Percentiles rank a stretch among this genome's conserved stretches.
Conservation (phyloP, 2,888 invertebrate species). For the Hydrotaea diabolus region DNA sequence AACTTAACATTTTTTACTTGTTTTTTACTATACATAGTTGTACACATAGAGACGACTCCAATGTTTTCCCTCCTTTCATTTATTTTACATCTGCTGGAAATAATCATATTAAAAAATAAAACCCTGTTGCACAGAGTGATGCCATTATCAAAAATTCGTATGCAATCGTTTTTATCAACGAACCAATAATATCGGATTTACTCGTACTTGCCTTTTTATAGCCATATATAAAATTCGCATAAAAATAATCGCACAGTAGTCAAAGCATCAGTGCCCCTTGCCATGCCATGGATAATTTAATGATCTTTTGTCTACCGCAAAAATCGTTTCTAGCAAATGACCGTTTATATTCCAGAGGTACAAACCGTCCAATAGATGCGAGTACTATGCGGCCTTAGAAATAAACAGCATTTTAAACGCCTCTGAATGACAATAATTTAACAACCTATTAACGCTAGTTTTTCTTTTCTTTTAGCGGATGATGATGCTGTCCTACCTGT, state of each 20-base stretch:
- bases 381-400: conserved; percentile 2
- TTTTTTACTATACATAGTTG: too few species aligned
- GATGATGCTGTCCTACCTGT: not conserved
- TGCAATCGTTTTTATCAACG: too few species aligned
- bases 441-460: conserved; percentile 56
- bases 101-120: too few species aligned
- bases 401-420: conserved; percentile 55
- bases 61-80: too few species aligned
- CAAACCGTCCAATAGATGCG: not conserved
- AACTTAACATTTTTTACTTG: too few species aligned
- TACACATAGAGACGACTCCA: too few species aligned
- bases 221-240: conserved; percentile 7
- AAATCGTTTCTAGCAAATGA: not conserved
- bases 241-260: conserved; percentile 6
- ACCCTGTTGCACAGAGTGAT: not conserved
- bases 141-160: not conserved
- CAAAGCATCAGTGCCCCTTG: too few species aligned
- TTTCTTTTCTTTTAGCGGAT: conserved; percentile 40
- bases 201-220: conserved; percentile 1
- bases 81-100: too few species aligned
- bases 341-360: not conserved
- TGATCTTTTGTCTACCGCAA: conserved; percentile 2
- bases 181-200: not conserved
- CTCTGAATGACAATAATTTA: conserved; percentile 57
- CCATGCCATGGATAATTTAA: not conserved